Evolutionary conservation across 2,888 invertebrate genomes (phyloP).

Genomic region (Lathronympha strigana): DNA sequence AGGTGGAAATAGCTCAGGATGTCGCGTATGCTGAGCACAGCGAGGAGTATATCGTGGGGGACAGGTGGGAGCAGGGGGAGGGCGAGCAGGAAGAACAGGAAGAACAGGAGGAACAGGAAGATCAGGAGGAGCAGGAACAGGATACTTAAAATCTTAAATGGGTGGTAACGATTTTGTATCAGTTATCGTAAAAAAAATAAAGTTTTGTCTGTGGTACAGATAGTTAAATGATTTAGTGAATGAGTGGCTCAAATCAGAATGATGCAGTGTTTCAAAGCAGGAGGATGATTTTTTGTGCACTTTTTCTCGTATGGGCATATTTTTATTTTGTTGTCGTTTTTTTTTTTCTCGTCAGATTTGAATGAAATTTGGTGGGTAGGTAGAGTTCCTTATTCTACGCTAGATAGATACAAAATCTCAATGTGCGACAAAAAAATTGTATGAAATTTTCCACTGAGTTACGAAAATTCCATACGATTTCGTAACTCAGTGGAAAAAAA

Average conservation of each 20-base stretch:
- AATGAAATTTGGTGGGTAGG: no score
- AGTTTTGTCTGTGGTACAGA: not conserved
- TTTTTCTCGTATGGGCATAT: no score
- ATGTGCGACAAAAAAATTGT: no score
- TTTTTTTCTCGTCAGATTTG: no score
- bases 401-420: no score
- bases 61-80: slow-evolving; percentile 2
- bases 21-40: slow-evolving; percentile 6
- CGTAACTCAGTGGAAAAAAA: no score
- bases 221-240: no score
- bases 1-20: slow-evolving; percentile 35
- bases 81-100: not conserved
- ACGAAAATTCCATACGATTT: no score
- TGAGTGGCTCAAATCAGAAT: not conserved
- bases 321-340: no score
- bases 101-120: not conserved
- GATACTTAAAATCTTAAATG: not conserved
- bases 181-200: no score
- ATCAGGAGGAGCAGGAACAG: not conserved
- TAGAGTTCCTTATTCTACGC: no score
- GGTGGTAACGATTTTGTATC: not conserved
- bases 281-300: not conserved
- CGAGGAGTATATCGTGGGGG: slow-evolving; percentile 21
- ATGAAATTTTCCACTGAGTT: no score
- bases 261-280: not conserved